Evolutionary conservation across 2,888 invertebrate genomes (phyloP), one percentile per base, ranked within the genome.

Genomic region (Diarsia mendica): DNA sequence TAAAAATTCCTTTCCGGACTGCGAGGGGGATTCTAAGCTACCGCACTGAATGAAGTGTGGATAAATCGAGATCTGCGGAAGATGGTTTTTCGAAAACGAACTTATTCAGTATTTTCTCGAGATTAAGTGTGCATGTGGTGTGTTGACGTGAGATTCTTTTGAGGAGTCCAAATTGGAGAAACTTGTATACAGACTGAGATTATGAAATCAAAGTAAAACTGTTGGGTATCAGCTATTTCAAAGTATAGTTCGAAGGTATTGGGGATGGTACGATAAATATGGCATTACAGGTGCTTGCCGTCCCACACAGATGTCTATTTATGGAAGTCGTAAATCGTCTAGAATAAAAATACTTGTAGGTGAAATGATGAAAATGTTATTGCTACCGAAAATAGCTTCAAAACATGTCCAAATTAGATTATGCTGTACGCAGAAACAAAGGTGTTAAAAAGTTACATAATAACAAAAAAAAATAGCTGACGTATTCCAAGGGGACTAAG

Each of bases 1-100:
- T 94, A 94, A 93, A 94, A 94, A 94, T 93, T 93, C 93, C 91
- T 90, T 88, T 88, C 90, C 89, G 86, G 87, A 74, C 85, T 77
- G 84, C 76, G 80, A 87, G 87, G 89, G 89, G 90, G 79, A 79
- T 85, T 77, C 68, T 69, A 64, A 85, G 80, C 72, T n/a, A n/a
- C 51, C 74, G 66, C 67, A 67, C 81, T 71, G 87, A 87, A 87
- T 87, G n/a, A 85, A 77, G 83, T 82, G 80, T 76, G 68, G 80
- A 79, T 80, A 73, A 83, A 82, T 86, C 69, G 79, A 76, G 72
- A 76, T 76, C 79, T 79, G 46, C 63, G 44, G 20, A 76, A 77
- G 77, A 75, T 79, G 64, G 61, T 79, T 75, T 71, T 80, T 73
- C 44, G 67, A 82, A 79, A 82, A 73, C 69, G 67, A 67, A 87